A percentile compares a stretch with the other conserved stretches of the same genome.
phyloP scores from a whole-genome alignment of 2,113 vertebrate species.

The Copsychus sechellarum region DNA sequence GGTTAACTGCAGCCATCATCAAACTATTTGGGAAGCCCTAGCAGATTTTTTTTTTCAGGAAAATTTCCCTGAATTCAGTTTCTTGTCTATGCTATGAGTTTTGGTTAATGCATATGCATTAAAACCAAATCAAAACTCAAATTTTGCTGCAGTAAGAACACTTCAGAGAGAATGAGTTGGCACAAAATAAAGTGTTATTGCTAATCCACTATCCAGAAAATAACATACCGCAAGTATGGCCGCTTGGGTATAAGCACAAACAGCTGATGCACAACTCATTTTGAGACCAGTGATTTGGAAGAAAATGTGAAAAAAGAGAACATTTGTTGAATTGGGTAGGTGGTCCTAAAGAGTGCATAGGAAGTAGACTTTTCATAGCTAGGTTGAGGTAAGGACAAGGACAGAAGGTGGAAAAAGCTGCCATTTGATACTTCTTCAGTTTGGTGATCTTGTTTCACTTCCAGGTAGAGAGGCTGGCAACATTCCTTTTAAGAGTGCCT shows the following conservation, averaged over 20 bases:
- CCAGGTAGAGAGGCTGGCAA: not conserved
- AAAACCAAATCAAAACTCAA: conserved; percentile 46
- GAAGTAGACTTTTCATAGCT: not conserved
- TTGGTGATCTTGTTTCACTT: not conserved
- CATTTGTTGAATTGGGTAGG: not conserved
- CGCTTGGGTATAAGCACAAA: not conserved
- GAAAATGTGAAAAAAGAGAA: not conserved
- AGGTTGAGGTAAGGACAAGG: not conserved
- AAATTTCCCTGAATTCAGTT: not conserved
- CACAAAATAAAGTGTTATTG: conserved; percentile 63
- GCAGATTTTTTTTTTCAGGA: not conserved
- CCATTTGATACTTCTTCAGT: not conserved
- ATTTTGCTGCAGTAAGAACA: conserved; percentile 68
- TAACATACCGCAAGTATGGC: not conserved
- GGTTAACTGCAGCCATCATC: conserved; percentile 22
- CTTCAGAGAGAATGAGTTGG: conserved; percentile 62
- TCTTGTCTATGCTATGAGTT: conserved; percentile 27
- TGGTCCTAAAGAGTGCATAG: not conserved
- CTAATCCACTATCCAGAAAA: conserved; percentile 57
- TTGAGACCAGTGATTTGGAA: not conserved
- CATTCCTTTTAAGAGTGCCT: not conserved
- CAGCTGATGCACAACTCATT: not conserved
- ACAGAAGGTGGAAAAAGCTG: not conserved
- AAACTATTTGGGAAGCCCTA: conserved; percentile 36
- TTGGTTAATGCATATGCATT: conserved; percentile 22